These are phyloP conservation scores for Amphipoea oculea DNA, from an alignment of 2,888 invertebrate genomes.

Conservation along the genomic window DNA sequence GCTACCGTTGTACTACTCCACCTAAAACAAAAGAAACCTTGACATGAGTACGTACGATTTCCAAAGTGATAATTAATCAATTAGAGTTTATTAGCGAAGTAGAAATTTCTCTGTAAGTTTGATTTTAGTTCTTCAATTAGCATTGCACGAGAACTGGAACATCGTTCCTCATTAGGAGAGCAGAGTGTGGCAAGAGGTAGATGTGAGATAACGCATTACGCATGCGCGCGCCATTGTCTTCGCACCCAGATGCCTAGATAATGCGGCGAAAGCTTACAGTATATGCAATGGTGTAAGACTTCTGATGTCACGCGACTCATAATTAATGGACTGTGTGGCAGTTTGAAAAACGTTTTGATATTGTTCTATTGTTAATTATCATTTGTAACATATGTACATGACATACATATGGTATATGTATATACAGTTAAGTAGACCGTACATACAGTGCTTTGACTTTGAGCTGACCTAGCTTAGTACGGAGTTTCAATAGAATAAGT, in stretches of 20 bases:
- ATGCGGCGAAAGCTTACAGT: conserved; percentile 81
- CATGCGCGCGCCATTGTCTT: conserved; percentile 89
- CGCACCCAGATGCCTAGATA: conserved; percentile 80
- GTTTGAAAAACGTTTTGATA: conserved; percentile 29
- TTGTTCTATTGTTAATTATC: conserved; percentile 45
- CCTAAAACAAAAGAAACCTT: conserved; percentile 78
- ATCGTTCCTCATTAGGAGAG: conserved; percentile 87
- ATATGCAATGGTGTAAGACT: conserved; percentile 78
- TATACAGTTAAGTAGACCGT: neutral
- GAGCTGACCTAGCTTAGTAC: neutral
- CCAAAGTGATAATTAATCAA: conserved; percentile 67
- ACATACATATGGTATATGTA: neutral
- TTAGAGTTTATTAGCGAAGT: conserved; percentile 79
- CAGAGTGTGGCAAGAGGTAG: conserved; percentile 87
- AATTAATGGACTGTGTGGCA: conserved; percentile 36
- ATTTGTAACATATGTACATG: neutral
- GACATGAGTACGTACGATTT: conserved; percentile 45
- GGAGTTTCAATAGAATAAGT: neutral
- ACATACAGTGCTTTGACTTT: neutral
- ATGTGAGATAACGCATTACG: conserved; percentile 89
- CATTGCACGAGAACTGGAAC: conserved; percentile 83
- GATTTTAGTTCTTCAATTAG: conserved; percentile 79
- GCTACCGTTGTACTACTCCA: conserved; percentile 72
- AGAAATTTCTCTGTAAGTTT: conserved; percentile 73
- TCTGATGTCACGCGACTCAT: conserved; percentile 73